Evolutionary conservation across 92 coral and sea anemone species (phyloP).

Genomic region (Hydrozoanthus gracilis): DNA sequence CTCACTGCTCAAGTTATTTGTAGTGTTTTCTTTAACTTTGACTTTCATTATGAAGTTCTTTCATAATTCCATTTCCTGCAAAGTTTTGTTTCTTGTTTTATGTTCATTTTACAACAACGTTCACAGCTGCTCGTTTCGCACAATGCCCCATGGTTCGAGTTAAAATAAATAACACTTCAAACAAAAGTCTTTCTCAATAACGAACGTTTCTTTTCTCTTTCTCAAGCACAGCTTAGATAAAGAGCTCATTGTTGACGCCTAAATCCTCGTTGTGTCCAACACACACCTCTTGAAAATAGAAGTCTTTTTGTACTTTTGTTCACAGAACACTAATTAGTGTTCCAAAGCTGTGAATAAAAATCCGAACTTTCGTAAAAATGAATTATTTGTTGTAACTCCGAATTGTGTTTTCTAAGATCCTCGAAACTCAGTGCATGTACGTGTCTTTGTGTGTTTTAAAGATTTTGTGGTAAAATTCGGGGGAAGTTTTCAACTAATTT

Average conservation of each 20-base stretch:
- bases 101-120: constrained; percentile 17
- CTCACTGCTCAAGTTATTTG: constrained; percentile 22
- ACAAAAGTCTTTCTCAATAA: constrained; percentile 28
- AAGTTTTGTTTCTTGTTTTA: constrained; percentile 6
- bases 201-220: constrained; percentile 14
- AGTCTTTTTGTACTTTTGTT: constrained; percentile 34
- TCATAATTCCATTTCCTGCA: constrained; percentile 32
- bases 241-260: constrained; percentile 8
- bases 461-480: neutral
- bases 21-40: neutral
- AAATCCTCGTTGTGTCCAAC: constrained; percentile 20
- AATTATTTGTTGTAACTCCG: neutral
- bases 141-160: constrained; percentile 26
- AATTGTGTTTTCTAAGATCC: neutral
- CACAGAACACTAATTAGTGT: constrained; percentile 32
- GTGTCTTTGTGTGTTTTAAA: neutral
- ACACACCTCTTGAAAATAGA: constrained; percentile 32
- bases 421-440: neutral
- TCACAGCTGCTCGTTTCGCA: constrained; percentile 42
- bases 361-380: neutral
- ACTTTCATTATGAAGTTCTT: constrained; percentile 9
- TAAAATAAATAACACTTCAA: constrained; percentile 36
- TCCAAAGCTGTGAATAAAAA: constrained; percentile 29
- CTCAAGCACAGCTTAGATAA: constrained; percentile 13
- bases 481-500: neutral